Percentiles rank a stretch among this genome's conserved stretches.
These are phyloP conservation scores for Mixornis gularis DNA, from an alignment of 2,113 vertebrate genomes.

Conservation along the genomic window DNA sequence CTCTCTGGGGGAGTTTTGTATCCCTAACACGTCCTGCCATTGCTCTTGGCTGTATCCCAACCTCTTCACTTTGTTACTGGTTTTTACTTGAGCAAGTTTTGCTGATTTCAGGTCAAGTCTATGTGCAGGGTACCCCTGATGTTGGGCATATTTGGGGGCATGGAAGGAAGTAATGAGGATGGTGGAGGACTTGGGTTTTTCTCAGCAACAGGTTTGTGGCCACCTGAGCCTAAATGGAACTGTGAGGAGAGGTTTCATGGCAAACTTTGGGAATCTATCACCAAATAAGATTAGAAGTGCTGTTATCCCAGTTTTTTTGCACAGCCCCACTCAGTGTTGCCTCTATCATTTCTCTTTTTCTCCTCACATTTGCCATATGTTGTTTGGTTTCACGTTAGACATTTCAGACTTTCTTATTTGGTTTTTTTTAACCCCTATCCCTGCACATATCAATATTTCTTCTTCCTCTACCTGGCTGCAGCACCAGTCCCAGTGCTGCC, in stretches of 20 bases:
- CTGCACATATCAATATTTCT: background rate
- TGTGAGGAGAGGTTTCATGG: background rate
- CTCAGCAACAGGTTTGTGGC: background rate
- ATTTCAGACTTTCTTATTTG: background rate
- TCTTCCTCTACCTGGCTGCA: background rate
- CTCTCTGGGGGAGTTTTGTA: background rate
- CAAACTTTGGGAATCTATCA: no score
- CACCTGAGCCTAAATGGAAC: background rate
- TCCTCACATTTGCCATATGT: accelerated
- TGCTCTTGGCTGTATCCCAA: background rate
- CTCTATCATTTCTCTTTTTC: background rate
- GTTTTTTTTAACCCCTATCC: background rate
- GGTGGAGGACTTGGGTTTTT: background rate
- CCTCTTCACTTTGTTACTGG: background rate
- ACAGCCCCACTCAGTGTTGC: background rate
- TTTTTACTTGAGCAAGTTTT: background rate
- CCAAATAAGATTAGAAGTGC: background rate
- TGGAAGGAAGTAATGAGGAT: background rate
- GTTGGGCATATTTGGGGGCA: accelerated
- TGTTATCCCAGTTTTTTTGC: background rate
- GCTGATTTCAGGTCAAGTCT: background rate
- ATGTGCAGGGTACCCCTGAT: background rate
- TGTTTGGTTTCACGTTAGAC: background rate
- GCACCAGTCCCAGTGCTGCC: background rate
- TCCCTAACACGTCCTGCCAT: background rate